phyloP scores from a whole-genome alignment of 2,888 invertebrate genomes.

The Pteria penguin region DNA sequence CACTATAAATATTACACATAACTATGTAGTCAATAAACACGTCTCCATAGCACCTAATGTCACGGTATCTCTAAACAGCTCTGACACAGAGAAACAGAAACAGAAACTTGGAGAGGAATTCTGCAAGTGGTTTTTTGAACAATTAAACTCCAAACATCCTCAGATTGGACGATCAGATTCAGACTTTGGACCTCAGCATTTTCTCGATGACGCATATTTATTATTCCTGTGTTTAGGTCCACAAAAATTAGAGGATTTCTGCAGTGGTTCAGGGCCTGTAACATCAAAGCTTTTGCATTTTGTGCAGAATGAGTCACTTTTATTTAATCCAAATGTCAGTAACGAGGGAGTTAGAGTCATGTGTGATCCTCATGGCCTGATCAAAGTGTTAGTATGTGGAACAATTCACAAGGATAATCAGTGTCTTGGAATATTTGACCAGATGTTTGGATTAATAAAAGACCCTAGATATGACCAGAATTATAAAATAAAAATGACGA shows the following conservation, averaged over 20 bases:
- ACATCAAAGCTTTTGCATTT: conserved; percentile 61
- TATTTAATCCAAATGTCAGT: conserved; percentile 84
- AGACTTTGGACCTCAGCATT: conserved; percentile 76
- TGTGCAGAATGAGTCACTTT: conserved; percentile 62
- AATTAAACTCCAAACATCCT: conserved; percentile 70
- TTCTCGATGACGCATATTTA: conserved; percentile 69
- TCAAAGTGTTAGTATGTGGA: conserved; percentile 84
- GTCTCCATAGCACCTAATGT: too few species aligned
- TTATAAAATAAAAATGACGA: conserved; percentile 85
- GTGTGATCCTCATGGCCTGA: conserved; percentile 84
- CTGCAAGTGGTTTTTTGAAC: conserved; percentile 72
- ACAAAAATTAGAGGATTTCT: conserved; percentile 41
- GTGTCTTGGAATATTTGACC: conserved; percentile 85
- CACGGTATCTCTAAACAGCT: too few species aligned
- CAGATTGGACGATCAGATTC: conserved; percentile 26
- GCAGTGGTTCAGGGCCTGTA: conserved; percentile 57
- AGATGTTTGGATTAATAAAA: conserved; percentile 84
- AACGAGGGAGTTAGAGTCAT: conserved; percentile 83
- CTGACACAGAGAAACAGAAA: too few species aligned
- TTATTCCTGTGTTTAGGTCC: conserved; percentile 50
- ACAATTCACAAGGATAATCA: conserved; percentile 83
- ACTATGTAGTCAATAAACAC: too few species aligned
- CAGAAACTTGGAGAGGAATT: conserved; percentile 69
- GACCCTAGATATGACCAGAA: conserved; percentile 85
- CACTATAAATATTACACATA: too few species aligned